Base-by-base conservation (phyloP, 1,140 invertebrate genomes). In the Macrobrachium nipponense region DNA sequence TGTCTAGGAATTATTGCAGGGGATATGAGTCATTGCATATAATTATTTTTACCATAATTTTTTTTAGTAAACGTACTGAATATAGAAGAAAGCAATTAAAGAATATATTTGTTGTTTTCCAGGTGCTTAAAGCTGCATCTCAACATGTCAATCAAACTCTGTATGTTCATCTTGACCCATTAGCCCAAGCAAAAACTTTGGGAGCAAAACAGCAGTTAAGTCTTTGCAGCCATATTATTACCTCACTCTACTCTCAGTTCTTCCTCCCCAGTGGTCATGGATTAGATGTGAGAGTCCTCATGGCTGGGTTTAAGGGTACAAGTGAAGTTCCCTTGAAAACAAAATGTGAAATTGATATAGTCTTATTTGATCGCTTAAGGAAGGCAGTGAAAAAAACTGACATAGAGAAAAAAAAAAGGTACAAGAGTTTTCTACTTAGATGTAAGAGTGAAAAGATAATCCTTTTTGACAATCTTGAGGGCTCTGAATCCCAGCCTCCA, bases 221-320 rank as follows among this genome's bases (percentile, higher is more conserved):
- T 66, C 73, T 78, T 14, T 88, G 81, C 66, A 88, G 83, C 43
- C 87, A 78, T 23, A 76, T 88, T 64, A 86, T 88, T 51, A 77
- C 80, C 23, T 68, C 58, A 59, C 76, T 88, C 51, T 88, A 88
- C 66, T 59, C 73, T n/a, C 51, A 59, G 27, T 86, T 76, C n/a
- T n/a, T 23, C 51, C 79, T 1, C n/a, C 64, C 2, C 62, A 66
- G 6, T 85, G n/a, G 82, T 36, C 83, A 20, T 20, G 80, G 72
- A 59, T 44, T 85, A 61, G 87, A 88, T 20, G 84, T 86, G 27
- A 76, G 87, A 17, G 75, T 88, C 58, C 76, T 88, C 27, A 36
- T 88, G 70, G 75, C 87, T 11, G 87, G 87, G 23, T 88, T 88
- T n/a, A 88, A 88, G 51, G 82, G 51, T n/a, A 64, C 23, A 6